These are phyloP conservation scores for Hyaena hyaena DNA, from an alignment of 2,113 vertebrate species.

Conservation along the genomic window DNA sequence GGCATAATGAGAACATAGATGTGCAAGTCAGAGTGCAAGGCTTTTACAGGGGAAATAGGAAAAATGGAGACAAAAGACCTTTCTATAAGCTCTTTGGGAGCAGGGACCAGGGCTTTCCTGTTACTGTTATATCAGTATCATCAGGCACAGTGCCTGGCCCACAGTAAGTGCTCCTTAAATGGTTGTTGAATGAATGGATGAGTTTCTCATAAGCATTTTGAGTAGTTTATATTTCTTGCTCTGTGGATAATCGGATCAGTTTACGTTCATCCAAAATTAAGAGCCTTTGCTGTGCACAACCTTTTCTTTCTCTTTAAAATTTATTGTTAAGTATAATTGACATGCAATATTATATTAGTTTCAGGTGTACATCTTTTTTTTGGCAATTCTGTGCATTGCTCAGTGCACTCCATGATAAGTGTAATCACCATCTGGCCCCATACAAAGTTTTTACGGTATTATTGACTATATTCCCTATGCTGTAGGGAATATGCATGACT, in stretches of 20 bases:
- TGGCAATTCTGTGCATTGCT: neutral
- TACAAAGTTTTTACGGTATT: neutral
- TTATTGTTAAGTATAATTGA: neutral
- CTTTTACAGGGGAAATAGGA: neutral
- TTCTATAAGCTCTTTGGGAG: neutral
- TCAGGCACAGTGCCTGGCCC: neutral
- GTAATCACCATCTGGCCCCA: neutral
- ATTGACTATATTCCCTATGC: neutral
- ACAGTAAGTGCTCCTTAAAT: neutral
- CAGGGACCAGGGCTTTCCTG: neutral
- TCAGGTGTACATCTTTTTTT: neutral
- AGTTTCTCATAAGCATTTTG: slow-evolving; percentile 32
- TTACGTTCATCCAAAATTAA: slow-evolving; percentile 34
- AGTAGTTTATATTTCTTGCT: neutral
- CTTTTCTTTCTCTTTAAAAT: neutral
- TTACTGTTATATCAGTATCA: neutral
- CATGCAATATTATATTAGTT: neutral
- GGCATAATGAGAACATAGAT: neutral
- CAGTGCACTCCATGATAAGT: neutral
- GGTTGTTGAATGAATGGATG: neutral
- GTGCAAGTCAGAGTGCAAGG: neutral
- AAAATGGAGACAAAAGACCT: neutral
- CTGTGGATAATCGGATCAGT: neutral
- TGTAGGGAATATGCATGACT: neutral
- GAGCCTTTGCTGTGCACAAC: neutral